These are phyloP conservation scores for Euphysa ruthae DNA, from an alignment of 30 jellyfish, hydroid and myxozoan genomes.

Conservation along the genomic window DNA sequence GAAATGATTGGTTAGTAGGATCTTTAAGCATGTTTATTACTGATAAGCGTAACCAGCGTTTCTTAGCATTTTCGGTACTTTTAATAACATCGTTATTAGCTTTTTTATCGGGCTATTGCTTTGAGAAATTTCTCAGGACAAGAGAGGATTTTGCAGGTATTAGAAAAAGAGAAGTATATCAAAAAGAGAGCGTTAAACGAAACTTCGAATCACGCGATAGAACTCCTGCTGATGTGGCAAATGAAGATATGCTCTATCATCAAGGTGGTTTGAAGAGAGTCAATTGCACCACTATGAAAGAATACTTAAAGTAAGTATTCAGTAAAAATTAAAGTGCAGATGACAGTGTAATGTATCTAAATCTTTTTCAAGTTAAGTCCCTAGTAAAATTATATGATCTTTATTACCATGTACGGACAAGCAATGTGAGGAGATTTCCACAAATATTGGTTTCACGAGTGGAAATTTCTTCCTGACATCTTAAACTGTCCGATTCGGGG, in stretches of 20 bases:
- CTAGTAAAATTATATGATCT: too few species aligned
- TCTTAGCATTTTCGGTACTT: background rate
- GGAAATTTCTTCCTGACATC: too few species aligned
- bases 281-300: background rate
- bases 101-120: background rate
- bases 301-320: background rate
- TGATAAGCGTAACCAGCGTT: background rate
- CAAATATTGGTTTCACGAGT: too few species aligned
- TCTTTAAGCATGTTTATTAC: background rate
- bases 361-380: too few species aligned
- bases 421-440: too few species aligned
- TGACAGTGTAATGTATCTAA: too few species aligned
- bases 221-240: constrained; percentile 16
- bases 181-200: background rate
- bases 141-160: background rate
- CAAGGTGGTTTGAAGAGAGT: constrained; percentile 2
- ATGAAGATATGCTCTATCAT: constrained; percentile 13
- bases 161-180: background rate
- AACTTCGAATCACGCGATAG: constrained; percentile 29
- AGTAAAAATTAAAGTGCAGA: too few species aligned
- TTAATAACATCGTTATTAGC: background rate
- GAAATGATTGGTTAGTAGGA: background rate
- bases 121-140: background rate
- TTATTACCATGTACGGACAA: too few species aligned
- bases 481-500: too few species aligned